A percentile compares a stretch with the other conserved stretches of the same genome.
Evolutionary conservation across 2,797 vertebrate species (phyloP).

Genomic region (Hoplostethus mediterraneus): DNA sequence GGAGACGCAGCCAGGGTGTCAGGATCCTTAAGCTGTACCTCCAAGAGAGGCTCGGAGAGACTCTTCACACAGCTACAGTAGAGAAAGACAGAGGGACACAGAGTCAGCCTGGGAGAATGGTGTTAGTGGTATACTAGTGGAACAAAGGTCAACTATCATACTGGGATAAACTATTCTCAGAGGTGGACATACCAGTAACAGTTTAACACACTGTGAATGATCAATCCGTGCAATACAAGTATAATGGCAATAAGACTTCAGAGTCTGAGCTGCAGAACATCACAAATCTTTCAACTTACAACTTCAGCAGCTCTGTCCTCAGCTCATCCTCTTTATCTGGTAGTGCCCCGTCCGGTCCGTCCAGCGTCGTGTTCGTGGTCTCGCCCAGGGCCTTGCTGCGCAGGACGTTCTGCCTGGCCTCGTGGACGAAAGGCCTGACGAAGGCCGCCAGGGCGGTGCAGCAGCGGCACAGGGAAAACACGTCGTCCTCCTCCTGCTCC

Average conservation of each 20-base stretch:
- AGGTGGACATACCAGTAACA: not conserved
- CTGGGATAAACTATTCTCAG: not conserved
- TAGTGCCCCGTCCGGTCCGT: slow-evolving; percentile 15
- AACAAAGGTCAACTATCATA: not conserved
- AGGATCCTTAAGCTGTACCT: slow-evolving; percentile 85
- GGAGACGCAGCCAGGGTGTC: slow-evolving; percentile 87
- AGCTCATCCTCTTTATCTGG: slow-evolving; percentile 82
- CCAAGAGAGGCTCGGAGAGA: slow-evolving; percentile 89
- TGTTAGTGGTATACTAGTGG: not conserved
- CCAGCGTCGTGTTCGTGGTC: slow-evolving; percentile 31
- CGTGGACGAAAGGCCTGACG: slow-evolving; percentile 89
- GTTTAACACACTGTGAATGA: not conserved
- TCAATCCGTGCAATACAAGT: too few relatives aligned
- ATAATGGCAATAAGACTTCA: too few relatives aligned
- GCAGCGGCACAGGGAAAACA: slow-evolving; percentile 89
- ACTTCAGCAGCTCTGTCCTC: slow-evolving; percentile 91
- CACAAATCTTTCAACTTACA: slow-evolving; percentile 83
- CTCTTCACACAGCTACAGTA: slow-evolving; percentile 92
- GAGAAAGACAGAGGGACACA: slow-evolving; percentile 18
- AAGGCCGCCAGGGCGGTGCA: slow-evolving; percentile 88
- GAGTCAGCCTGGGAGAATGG: not conserved
- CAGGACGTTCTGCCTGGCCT: slow-evolving; percentile 80
- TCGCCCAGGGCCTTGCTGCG: slow-evolving; percentile 41
- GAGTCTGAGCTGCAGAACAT: not conserved
- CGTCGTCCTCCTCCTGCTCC: slow-evolving; percentile 91